Evolutionary conservation across 2,797 vertebrate species (phyloP), one percentile per base, ranked within the genome.

Genomic region (Cryptoprocta ferox): DNA sequence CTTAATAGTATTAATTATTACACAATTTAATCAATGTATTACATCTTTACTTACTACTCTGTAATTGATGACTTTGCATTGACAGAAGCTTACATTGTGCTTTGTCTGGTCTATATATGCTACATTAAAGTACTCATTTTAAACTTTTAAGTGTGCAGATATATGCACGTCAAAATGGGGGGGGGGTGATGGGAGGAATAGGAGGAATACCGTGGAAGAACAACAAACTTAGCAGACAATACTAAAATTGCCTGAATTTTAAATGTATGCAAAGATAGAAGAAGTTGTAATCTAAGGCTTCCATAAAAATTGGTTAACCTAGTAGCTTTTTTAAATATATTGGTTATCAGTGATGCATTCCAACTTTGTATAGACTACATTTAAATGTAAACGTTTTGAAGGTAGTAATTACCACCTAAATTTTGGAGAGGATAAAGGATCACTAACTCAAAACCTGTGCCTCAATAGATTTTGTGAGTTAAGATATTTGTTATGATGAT

Each of bases 261-360:
- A 81, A 78, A 73, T 39, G 9, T 92, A 30, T 65, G 1, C 2
- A 82, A 93, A 93, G 12, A 75, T 70, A 92, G 8, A 19, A 50
- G 16, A 84, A 84, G 39, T 1, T 86, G 85, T 63, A 70, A 35
- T 39, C 14, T 88, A 79, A 87, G 7, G 2, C 24, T 42, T 59
- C 81, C 21, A 48, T 1, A 93, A 78, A 92, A 66, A 70, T 85
- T 91, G 65, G 26, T 50, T 66, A 81, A 89, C 21, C 16, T 86
- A 24, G 4, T 75, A 73, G 16, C 21, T 92, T 96, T 85, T 56
- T 79, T 83, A 84, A 90, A 96, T 37, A 56, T 59, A 87, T 71
- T 93, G 48, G 14, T 79, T 89, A 45, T 35, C 24, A 56, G 3
- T 56, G 32, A 45, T 88, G 37, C 30, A 63, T 75, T 93, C 1